Base-by-base conservation (phyloP, 2,797 vertebrate genomes). In the Chelon auratus region DNA sequence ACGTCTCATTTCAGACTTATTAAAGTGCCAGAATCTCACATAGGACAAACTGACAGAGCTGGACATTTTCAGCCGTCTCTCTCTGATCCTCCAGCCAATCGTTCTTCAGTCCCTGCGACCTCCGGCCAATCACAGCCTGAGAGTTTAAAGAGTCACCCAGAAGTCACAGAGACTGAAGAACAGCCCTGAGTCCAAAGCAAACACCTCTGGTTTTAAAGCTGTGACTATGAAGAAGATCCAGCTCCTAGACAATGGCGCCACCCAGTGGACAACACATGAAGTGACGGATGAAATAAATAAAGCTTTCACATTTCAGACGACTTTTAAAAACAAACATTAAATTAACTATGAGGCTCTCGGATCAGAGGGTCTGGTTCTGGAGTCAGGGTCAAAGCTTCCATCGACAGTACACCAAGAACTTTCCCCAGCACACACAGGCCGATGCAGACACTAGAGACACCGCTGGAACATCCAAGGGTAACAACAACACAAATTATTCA, bases 391-490 rank as follows among this genome's bases (percentile, higher is more conserved):
- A 56, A 56, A 1, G 56, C 88, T 89, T 65, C 92, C 91, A 93
- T 82, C 80, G 68, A 90, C 92, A 94, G 92, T 94, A 93, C 93
- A 92, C 92, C 87, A 93, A 93, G 90, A 93, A 93, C 91, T 90
- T 89, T 85, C 81, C 93, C 92, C 91, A 73, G 87, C 72, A 90
- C 93, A 93, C 87, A 90, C 81, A 86, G 88, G 88, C 88, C 89
- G 78, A 57, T 8, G 39, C 24, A 68, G 47, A 60, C 30, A 64
- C 58, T 67, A 83, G 2, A 70, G 58, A 75, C 14, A 68, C 72
- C 59, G 77, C 70, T 82, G 81, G 65, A 86, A 82, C 68, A 65
- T 12, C 40, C 36, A 64, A 24, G 20, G 9, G 51, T 9, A 69
- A 64, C 33, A 60, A 22, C 51, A 62, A 52, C 14, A 68, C 39